Conservation (phyloP, 2,888 invertebrate species). For the Chorisops tibialis region DNA sequence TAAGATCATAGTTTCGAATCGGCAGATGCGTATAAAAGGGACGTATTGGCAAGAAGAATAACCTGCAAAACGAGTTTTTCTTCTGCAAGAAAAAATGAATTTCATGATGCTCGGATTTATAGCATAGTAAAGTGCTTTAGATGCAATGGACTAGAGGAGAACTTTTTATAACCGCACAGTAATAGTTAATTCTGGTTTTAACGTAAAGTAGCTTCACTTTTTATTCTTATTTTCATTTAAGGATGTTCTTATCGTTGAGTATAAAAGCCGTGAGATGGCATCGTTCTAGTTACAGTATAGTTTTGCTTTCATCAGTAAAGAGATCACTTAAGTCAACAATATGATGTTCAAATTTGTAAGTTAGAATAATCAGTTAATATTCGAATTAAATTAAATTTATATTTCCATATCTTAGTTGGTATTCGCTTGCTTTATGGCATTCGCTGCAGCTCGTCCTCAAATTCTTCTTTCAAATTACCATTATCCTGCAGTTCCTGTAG, state of each 20-base stretch:
- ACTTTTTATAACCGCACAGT: too few species aligned
- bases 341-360: slow-evolving; percentile 57
- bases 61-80: too few species aligned
- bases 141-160: too few species aligned
- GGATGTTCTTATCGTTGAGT: background rate
- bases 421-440: slow-evolving; percentile 56
- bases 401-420: slow-evolving; percentile 49
- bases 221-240: too few species aligned
- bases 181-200: too few species aligned
- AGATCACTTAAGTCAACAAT: slow-evolving; percentile 37
- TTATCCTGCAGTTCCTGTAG: slow-evolving; percentile 45
- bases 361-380: slow-evolving; percentile 39
- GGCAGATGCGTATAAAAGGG: too few species aligned
- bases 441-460: slow-evolving; percentile 55
- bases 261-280: slow-evolving; percentile 39
- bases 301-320: slow-evolving; percentile 19
- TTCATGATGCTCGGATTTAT: too few species aligned
- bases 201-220: too few species aligned
- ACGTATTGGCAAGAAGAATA: too few species aligned
- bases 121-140: too few species aligned
- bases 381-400: background rate
- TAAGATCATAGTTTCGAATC: too few species aligned
- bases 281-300: slow-evolving; percentile 37
- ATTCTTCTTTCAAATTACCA: slow-evolving; percentile 36
- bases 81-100: too few species aligned